Percentiles rank a stretch among this genome's conserved stretches.
Evolutionary conservation across 2,113 vertebrate genomes (phyloP).

Genomic region (Anoura caudifer): DNA sequence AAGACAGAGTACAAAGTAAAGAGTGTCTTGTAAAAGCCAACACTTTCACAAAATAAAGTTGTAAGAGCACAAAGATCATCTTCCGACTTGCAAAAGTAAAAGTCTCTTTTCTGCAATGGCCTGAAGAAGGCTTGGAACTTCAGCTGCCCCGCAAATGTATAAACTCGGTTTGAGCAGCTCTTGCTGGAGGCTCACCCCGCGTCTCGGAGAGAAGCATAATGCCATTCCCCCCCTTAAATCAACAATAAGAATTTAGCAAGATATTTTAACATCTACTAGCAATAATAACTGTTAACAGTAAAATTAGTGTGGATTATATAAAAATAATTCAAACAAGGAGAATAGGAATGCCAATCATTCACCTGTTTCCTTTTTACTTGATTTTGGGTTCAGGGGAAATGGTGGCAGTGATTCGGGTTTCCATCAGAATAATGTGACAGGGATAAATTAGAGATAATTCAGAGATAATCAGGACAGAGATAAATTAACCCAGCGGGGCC

Average conservation of each 20-base stretch:
- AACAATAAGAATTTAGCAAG: slow-evolving; percentile 25
- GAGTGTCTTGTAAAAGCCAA: slow-evolving; percentile 10
- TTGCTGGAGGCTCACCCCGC: neutral
- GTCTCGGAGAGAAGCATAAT: neutral
- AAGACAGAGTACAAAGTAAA: slow-evolving; percentile 7
- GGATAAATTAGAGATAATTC: neutral
- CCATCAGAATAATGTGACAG: neutral
- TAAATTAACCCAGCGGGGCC: neutral
- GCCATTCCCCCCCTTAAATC: slow-evolving; percentile 1
- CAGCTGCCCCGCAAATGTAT: neutral
- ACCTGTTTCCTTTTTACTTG: neutral
- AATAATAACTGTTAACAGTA: neutral
- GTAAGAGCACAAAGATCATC: slow-evolving; percentile 17
- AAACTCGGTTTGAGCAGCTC: slow-evolving; percentile 9
- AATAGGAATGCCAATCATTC: neutral
- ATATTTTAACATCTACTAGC: slow-evolving; percentile 39
- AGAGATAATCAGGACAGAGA: neutral
- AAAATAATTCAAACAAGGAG: neutral
- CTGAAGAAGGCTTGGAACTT: neutral
- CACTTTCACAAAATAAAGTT: slow-evolving; percentile 52
- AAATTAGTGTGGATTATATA: neutral
- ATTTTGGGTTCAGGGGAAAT: neutral
- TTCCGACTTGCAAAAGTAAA: slow-evolving; percentile 28
- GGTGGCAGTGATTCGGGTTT: neutral
- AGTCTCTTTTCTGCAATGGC: slow-evolving; percentile 25